phyloP scores from a whole-genome alignment of 2,113 vertebrate species.

The Onychorhynchus coronatus region DNA sequence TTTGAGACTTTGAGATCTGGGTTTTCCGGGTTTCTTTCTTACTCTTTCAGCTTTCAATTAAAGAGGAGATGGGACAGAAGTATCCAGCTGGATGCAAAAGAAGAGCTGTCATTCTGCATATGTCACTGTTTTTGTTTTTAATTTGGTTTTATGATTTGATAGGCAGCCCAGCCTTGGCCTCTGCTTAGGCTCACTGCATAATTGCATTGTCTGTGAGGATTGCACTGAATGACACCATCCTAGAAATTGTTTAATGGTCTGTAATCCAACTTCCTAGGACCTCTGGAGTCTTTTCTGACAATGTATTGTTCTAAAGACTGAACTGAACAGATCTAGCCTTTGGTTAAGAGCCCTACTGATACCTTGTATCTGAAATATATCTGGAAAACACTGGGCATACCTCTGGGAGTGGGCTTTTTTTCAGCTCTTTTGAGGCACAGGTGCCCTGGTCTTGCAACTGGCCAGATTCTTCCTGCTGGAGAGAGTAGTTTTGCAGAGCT shows the following conservation, averaged over 20 bases:
- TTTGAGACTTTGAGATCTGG: rapidly evolving
- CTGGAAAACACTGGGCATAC: background rate
- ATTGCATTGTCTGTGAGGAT: background rate
- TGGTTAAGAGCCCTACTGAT: background rate
- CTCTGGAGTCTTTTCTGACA: background rate
- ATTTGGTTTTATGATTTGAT: background rate
- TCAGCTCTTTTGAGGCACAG: background rate
- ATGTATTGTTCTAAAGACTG: background rate
- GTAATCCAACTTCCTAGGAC: background rate
- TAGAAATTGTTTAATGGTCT: background rate
- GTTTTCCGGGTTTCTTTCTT: background rate
- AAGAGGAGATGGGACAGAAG: background rate
- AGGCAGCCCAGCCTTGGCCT: background rate
- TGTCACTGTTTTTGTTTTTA: background rate
- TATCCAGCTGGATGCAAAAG: background rate
- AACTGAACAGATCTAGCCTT: background rate
- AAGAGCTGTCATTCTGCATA: background rate
- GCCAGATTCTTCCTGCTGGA: background rate
- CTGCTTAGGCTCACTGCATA: background rate
- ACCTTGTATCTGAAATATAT: background rate
- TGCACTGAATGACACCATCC: background rate
- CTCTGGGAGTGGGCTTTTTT: background rate
- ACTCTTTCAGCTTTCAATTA: background rate
- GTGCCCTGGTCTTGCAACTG: background rate
- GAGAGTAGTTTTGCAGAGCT: background rate